Evolutionary conservation across 2,888 invertebrate species (phyloP).

Genomic region (Zygogramma bicolorata): DNA sequence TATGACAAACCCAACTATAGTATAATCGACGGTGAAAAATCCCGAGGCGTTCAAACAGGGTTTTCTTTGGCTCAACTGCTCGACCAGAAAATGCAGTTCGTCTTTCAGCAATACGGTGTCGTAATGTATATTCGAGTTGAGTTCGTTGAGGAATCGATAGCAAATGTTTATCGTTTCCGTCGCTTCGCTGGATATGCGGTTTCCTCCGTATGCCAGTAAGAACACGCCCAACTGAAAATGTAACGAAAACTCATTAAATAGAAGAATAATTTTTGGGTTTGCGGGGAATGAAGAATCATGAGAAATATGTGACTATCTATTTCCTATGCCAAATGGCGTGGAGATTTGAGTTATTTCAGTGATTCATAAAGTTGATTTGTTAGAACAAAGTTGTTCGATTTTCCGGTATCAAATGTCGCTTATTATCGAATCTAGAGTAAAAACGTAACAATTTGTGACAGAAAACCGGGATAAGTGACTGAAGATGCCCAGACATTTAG

Average conservation of each 20-base stretch:
- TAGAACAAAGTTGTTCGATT: too few relatives aligned
- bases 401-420: too few relatives aligned
- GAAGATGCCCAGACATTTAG: too few relatives aligned
- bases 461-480: too few relatives aligned
- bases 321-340: too few relatives aligned
- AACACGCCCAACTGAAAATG: conserved; percentile 11
- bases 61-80: conserved; percentile 25
- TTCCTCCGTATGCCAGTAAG: conserved; percentile 7
- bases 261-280: not conserved
- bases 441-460: too few relatives aligned
- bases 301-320: too few relatives aligned
- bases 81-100: conserved; percentile 20
- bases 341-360: too few relatives aligned
- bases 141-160: conserved; percentile 3
- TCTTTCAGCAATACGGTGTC: not conserved
- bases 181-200: not conserved
- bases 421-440: too few relatives aligned
- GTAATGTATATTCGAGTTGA: not conserved
- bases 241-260: not conserved
- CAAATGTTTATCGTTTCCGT: conserved; percentile 12
- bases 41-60: conserved; percentile 25
- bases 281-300: not conserved
- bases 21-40: conserved; percentile 31
- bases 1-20: conserved; percentile 30
- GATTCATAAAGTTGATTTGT: too few relatives aligned